Evolutionary conservation across 2,888 invertebrate species (phyloP), one percentile per base, ranked within the genome.

Genomic region (Ischnura elegans): DNA sequence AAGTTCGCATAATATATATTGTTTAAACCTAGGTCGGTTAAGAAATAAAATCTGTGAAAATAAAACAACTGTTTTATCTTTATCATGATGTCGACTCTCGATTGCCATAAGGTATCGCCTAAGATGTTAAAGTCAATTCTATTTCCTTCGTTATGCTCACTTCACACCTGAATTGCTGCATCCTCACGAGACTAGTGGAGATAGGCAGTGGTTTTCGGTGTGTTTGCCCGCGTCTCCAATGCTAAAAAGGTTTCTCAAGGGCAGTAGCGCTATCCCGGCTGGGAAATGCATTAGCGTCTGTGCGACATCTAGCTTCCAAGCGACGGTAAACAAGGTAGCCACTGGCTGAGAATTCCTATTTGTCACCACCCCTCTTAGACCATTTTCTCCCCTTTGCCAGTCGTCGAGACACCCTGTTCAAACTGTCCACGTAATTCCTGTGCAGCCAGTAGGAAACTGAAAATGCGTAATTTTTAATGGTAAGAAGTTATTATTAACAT

Each of bases 241-340:
- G 13, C 76, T 76, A 29, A 29, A 76, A 76, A 76, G 29, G 76
- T 16, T 76, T 76, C 76, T 76, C 76, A 76, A 76, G 76, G 76
- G 76, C 76, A 76, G 76, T 76, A 76, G 76, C 76, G 76, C 76
- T 76, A 76, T 76, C 16, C 76, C 76, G 36, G 29, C 10, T 8
- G 29, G 76, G 76, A 76, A 76, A 76, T 76, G 76, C 36, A 76
- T 76, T 76, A 76, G 76, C 76, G 76, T 76, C 76, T 76, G 76
- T 76, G 76, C 76, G 76, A 76, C 76, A 76, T 76, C 76, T 76
- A 76, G 76, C 76, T 76, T 36, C 76, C 76, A 76, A 29, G 76
- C 36, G 76, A 76, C 76, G 76, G 76, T 36, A 76, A 76, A 76
- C 76, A 76, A 76, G 76, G 76, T 76, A 76, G 76, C 76, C 76